These are phyloP conservation scores for Valencia hispanica DNA, from an alignment of 2,797 vertebrate genomes.

Conservation along the genomic window DNA sequence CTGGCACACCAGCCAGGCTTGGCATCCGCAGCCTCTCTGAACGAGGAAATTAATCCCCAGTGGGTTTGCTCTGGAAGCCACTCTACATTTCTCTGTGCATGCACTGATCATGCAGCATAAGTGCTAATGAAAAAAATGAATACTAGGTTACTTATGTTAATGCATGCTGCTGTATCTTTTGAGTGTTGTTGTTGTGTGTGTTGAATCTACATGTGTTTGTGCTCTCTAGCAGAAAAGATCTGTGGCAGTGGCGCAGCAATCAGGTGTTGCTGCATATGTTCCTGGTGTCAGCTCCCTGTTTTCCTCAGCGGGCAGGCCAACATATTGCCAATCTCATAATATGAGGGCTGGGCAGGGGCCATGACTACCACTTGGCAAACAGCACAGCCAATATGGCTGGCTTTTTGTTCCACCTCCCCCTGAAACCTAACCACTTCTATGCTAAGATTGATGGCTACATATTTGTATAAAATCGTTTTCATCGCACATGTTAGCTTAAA, in stretches of 20 bases:
- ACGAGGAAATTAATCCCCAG: slow-evolving; percentile 93
- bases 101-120: slow-evolving; percentile 16
- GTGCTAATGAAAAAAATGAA: slow-evolving; percentile 16
- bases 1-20: slow-evolving; percentile 89
- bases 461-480: slow-evolving; percentile 67
- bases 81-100: slow-evolving; percentile 27
- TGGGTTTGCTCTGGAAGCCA: slow-evolving; percentile 72
- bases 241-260: slow-evolving; percentile 49
- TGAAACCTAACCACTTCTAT: slow-evolving; percentile 80
- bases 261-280: slow-evolving; percentile 80
- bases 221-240: slow-evolving; percentile 52
- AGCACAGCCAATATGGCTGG: slow-evolving; percentile 88
- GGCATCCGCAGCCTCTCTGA: slow-evolving; percentile 80
- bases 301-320: slow-evolving; percentile 80
- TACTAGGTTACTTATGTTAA: not conserved
- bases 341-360: slow-evolving; percentile 90
- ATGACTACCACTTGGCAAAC: slow-evolving; percentile 90
- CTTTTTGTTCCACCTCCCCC: slow-evolving; percentile 80
- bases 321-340: slow-evolving; percentile 86
- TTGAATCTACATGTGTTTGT: slow-evolving; percentile 35
- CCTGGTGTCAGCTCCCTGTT: slow-evolving; percentile 72
- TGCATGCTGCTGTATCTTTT: not conserved
- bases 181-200: slow-evolving; percentile 9
- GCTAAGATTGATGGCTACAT: slow-evolving; percentile 73
- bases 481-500: slow-evolving; percentile 48